Evolutionary conservation across 2,113 vertebrate genomes (phyloP), one percentile per base, ranked within the genome.

Genomic region (Oceanodroma tethys): DNA sequence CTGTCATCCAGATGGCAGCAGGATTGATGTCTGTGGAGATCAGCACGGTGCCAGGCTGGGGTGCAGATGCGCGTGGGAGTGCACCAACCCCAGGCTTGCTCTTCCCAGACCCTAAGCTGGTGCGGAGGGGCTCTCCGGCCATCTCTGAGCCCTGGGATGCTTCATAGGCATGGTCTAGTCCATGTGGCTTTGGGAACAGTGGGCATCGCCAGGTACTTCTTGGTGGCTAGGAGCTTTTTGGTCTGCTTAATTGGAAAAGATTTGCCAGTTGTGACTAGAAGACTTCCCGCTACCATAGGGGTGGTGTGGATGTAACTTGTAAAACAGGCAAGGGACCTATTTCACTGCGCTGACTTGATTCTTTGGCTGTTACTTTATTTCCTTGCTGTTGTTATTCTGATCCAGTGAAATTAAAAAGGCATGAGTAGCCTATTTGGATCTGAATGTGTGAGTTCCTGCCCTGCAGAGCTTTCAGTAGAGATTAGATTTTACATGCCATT

Each of bases 351-450:
- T 30, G 60, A 47, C 85, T 80, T 85, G 72, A 91, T 95, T 96
- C 86, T 73, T 88, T 93, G 70, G 95, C 87, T 86, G 81, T 83
- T 86, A 45, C 78, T 93, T 87, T 91, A 95, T 96, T 95, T 92
- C 91, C 90, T 91, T 91, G 78, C 92, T 67, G 90, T 91, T 93
- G 71, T 96, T 93, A 74, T 93, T 96, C 63, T 68, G 72, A 94
- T 84, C 62, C 32, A 65, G 47, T 81, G 92, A 97, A 98, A 97
- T 97, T 96, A 98, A 97, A 96, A 97, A 97, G 87, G 90, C 93
- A 95, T 95, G 95, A 94, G 91, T 56, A 94, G 95, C 82, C 89
- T 96, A 85, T 96, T 94, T 96, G 81, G 95, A 94, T 86, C 42
- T 83, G 79, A 92, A 93, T 96, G 93, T 85, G 91, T 92, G 95